Evolutionary conservation across 2,888 invertebrate genomes (phyloP), one percentile per base, ranked within the genome.

Genomic region (Tetragonula carbonaria): DNA sequence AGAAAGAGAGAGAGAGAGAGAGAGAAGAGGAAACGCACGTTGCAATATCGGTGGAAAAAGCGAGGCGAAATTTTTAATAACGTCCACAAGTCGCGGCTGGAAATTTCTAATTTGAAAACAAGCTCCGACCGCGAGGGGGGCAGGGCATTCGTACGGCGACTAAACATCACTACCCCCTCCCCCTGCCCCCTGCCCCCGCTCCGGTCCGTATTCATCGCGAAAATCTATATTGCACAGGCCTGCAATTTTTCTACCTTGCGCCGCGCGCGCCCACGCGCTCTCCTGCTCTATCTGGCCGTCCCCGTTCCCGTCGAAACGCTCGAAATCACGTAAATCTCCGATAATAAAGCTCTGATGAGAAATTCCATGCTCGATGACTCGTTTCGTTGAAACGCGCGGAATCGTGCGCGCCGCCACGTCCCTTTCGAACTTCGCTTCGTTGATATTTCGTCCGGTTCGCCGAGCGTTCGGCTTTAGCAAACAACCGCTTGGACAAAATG

Each of bases 61-160:
- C 62, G 38, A 28, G 23, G 65, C 14, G 62, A 85, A 85, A 84
- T 84, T 85, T 85, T 84, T 85, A 79, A 76, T 79, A 84, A 84
- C 75, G 75, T 73, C 70, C 78, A 45, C 45, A 85, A 85, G 78
- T 86, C 73, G 74, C 66, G 66, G 67, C 55, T 66, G 51, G 78
- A 65, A 85, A 78, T 63, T 85, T 75, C 80, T 74, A 85, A 86
- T 86, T 85, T 75, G 85, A 78, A 86, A 86, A 86, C 85, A 86
- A 81, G 77, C 85, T 80, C 0, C 73, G 75, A 70, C 57, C 71
- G 23, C 65, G 23, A 50, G 38, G 45, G 45, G n/a, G 57, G 57
- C n/a, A n/a, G 45, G 11, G 55, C 81, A 62, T 72, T 78, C 71
- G 72, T 70, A 75, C n/a, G 74, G 63, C 85, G 75, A 76, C 78